Evolutionary conservation across 2,888 invertebrate genomes (phyloP).

Genomic region (Hyalella azteca): DNA sequence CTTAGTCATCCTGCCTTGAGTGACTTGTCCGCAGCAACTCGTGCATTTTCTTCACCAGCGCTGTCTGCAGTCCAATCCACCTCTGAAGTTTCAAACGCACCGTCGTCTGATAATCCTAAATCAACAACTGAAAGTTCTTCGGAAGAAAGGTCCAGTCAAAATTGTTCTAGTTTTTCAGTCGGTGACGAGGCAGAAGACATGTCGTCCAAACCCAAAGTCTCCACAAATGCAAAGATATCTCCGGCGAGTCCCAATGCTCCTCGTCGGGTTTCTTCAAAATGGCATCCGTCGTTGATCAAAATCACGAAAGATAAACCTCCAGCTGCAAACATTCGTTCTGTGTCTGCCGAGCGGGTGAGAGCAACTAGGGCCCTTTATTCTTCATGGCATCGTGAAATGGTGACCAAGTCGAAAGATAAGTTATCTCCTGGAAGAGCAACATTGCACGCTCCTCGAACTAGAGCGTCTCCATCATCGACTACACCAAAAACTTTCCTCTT

Average conservation of each 20-base stretch:
- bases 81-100: conserved; percentile 25
- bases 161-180: background rate
- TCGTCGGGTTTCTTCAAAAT: conserved; percentile 53
- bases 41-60: conserved; percentile 45
- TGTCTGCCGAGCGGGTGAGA: conserved; percentile 55
- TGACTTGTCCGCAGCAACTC: conserved; percentile 37
- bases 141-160: background rate
- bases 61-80: background rate
- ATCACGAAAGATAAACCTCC: conserved; percentile 47
- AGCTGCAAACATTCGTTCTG: conserved; percentile 46
- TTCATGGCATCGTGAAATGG: conserved; percentile 57
- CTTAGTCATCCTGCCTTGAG: conserved; percentile 51
- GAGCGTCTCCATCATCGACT: conserved; percentile 43
- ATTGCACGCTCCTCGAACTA: conserved; percentile 37
- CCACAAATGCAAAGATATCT: background rate
- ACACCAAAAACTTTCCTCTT: conserved; percentile 50
- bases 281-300: conserved; percentile 57
- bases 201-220: conserved; percentile 45
- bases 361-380: conserved; percentile 56
- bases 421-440: conserved; percentile 39
- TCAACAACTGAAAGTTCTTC: conserved; percentile 43
- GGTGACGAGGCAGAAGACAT: background rate
- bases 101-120: conserved; percentile 49
- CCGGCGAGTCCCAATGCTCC: conserved; percentile 48
- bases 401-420: conserved; percentile 52